Percentiles rank a stretch among this genome's conserved stretches.
phyloP scores from a whole-genome alignment of 2,113 vertebrate species.

The Spea multiplicata region DNA sequence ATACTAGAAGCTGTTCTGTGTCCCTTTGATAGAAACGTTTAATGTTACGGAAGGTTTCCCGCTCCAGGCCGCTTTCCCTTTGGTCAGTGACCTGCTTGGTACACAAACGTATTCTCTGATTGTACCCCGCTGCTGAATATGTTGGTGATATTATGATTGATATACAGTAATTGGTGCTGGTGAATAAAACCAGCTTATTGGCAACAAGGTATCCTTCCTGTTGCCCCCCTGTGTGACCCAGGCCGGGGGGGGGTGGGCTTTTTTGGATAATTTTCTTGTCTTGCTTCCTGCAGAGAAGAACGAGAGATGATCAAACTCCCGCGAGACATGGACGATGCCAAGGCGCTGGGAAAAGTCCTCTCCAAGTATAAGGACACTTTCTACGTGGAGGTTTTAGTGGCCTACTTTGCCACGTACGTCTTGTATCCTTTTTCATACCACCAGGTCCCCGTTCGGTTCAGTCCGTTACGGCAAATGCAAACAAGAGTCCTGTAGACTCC shows the following conservation, averaged over 20 bases:
- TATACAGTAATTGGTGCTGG: too few species aligned
- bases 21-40: too few species aligned
- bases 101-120: too few species aligned
- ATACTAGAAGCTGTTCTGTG: neutral
- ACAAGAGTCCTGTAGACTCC: neutral
- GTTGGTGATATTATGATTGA: too few species aligned
- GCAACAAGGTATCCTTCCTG: too few species aligned
- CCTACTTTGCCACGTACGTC: constrained; percentile 94
- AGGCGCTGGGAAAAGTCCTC: constrained; percentile 93
- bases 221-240: too few species aligned
- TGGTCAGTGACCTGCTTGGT: too few species aligned
- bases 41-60: too few species aligned
- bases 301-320: constrained; percentile 90
- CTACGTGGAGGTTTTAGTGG: constrained; percentile 93
- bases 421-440: constrained; percentile 88
- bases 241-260: accelerated
- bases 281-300: constrained; percentile 77
- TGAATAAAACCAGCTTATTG: too few species aligned
- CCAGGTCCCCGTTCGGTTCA: neutral
- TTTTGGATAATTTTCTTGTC: neutral
- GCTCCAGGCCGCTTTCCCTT: too few species aligned
- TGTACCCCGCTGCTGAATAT: too few species aligned
- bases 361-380: constrained; percentile 98
- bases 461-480: neutral
- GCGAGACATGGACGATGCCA: constrained; percentile 98